Evolutionary conservation across 2,888 invertebrate genomes (phyloP).

Genomic region (Pachydiplax longipennis): DNA sequence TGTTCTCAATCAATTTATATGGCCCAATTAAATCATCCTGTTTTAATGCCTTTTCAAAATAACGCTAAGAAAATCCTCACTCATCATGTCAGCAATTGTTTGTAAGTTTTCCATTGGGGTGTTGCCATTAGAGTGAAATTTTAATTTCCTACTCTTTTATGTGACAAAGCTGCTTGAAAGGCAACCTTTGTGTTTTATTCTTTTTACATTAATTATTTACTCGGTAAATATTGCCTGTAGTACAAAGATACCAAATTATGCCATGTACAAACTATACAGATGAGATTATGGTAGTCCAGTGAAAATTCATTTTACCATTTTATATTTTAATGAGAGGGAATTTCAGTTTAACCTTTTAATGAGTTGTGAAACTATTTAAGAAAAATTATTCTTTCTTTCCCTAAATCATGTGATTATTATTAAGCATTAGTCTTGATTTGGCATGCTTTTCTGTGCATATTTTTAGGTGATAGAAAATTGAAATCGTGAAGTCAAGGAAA

Average conservation of each 20-base stretch:
- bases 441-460: slow-evolving; percentile 19
- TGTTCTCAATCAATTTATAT: not conserved
- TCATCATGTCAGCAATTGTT: not conserved
- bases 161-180: not conserved
- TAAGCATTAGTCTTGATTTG: not conserved
- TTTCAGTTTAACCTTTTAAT: not conserved
- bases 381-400: not conserved
- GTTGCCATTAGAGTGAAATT: not conserved
- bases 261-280: not conserved
- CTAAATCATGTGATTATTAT: not conserved
- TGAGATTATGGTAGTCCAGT: not conserved
- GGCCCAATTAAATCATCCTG: not conserved
- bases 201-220: not conserved
- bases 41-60: not conserved
- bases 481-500: not conserved
- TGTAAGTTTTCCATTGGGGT: not conserved
- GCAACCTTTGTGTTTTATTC: not conserved
- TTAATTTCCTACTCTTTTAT: not conserved
- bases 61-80: not conserved
- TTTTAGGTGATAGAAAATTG: not conserved
- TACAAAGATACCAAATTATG: not conserved
- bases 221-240: not conserved
- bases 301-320: not conserved
- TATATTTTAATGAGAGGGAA: not conserved
- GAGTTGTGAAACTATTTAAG: not conserved